These are phyloP conservation scores for Saguinus imperator DNA, from an alignment of 2,113 vertebrate species.

Conservation along the genomic window DNA sequence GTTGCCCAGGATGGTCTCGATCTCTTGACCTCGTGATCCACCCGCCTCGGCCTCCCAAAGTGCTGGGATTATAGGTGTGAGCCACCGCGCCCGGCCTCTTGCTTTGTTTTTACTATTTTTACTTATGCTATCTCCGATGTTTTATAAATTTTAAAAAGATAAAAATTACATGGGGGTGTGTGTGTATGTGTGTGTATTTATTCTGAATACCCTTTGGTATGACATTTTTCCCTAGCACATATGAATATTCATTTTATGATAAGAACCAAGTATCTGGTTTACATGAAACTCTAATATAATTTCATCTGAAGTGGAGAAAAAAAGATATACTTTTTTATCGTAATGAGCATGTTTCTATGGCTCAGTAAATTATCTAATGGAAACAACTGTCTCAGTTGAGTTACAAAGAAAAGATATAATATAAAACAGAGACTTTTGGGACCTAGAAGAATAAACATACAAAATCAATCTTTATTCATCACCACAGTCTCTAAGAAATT, in stretches of 20 bases:
- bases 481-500: not conserved
- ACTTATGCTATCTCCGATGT: not conserved
- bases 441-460: not conserved
- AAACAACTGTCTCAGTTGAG: not conserved
- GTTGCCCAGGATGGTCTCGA: too few species aligned
- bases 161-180: not conserved
- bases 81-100: not conserved
- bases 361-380: slow-evolving; percentile 37
- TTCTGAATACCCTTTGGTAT: not conserved
- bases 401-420: not conserved
- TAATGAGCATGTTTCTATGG: slow-evolving; percentile 40
- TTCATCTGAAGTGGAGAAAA: slow-evolving; percentile 46
- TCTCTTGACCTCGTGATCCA: too few species aligned
- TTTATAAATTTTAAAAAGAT: not conserved
- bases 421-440: not conserved
- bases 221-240: not conserved
- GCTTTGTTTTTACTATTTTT: not conserved
- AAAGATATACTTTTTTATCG: slow-evolving; percentile 36
- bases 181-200: too few species aligned
- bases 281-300: slow-evolving; percentile 32
- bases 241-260: slow-evolving; percentile 34
- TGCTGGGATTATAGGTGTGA: too few species aligned
- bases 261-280: slow-evolving; percentile 33
- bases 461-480: not conserved
- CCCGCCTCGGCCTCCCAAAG: too few species aligned